Conservation (phyloP, 2,888 invertebrate genomes). For the Automeris io region DNA sequence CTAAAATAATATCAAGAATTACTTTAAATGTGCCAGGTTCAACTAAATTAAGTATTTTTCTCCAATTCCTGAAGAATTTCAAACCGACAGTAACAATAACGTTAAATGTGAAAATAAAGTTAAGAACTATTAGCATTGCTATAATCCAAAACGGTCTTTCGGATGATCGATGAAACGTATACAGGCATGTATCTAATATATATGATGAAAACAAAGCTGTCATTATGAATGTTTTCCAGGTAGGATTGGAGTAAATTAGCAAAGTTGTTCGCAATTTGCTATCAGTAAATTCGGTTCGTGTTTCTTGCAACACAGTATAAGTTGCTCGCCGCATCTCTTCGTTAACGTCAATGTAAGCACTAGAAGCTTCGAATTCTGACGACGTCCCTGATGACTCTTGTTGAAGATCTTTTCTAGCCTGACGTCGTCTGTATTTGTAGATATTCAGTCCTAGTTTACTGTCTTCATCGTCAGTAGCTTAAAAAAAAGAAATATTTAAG, state of each 20-base stretch:
- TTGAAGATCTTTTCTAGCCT: constrained; percentile 31
- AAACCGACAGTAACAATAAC: constrained; percentile 52
- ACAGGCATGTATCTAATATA: constrained; percentile 54
- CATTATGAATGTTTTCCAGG: constrained; percentile 56
- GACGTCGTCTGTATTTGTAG: constrained; percentile 45
- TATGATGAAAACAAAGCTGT: constrained; percentile 49
- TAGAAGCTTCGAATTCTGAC: constrained; percentile 20
- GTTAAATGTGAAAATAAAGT: constrained; percentile 51
- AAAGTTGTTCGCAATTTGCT: constrained; percentile 49
- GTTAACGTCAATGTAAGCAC: constrained; percentile 33
- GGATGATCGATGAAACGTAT: constrained; percentile 42
- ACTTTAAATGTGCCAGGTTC: constrained; percentile 53
- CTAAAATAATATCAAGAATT: constrained; percentile 46
- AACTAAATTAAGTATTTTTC: constrained; percentile 62
- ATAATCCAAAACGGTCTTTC: constrained; percentile 44
- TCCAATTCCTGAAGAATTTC: constrained; percentile 61
- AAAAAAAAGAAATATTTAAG: neutral
- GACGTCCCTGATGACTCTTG: constrained; percentile 10
- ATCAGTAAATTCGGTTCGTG: constrained; percentile 47
- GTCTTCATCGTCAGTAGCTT: constrained; percentile 22
- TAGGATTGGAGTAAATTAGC: constrained; percentile 51
- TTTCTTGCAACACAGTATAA: constrained; percentile 61
- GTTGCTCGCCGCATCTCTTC: constrained; percentile 41
- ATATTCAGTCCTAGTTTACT: constrained; percentile 31
- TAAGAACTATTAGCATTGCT: constrained; percentile 41